Conservation (phyloP, 2,797 vertebrate species). For the Margarornis squamiger region DNA sequence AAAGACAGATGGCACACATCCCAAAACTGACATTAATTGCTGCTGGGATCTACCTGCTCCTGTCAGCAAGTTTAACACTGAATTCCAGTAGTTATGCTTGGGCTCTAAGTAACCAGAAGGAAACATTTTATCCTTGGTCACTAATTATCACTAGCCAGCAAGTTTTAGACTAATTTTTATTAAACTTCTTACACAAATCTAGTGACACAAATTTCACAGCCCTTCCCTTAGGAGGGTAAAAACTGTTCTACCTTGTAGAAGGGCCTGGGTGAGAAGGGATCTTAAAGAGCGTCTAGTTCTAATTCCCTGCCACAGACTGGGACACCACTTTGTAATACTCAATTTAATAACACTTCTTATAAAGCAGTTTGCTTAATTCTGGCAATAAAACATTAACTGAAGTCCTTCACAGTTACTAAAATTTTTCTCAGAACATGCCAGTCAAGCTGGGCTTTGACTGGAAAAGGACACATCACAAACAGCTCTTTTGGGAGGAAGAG, state of each 20-base stretch:
- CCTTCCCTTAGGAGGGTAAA: not conserved
- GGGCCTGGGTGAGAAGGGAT: not conserved
- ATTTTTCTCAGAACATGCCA: not conserved
- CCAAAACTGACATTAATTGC: not conserved
- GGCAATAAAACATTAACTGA: not conserved
- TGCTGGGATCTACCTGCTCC: not conserved
- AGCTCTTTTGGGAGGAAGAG: accelerated
- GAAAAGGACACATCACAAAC: not conserved
- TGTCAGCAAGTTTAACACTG: not conserved
- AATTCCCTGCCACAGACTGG: accelerated
- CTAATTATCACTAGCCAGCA: not conserved
- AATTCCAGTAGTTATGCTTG: not conserved
- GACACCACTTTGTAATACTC: not conserved
- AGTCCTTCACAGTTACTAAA: not conserved
- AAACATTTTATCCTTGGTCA: not conserved
- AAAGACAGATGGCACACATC: not conserved
- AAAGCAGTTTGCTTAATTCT: not conserved
- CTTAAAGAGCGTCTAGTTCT: not conserved
- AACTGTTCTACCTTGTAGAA: not conserved
- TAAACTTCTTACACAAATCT: not conserved
- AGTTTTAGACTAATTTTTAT: not conserved
- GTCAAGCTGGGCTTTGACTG: not conserved
- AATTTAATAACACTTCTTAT: not conserved
- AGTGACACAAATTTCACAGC: not conserved
- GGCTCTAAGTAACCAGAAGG: not conserved